phyloP scores from a whole-genome alignment of 2,113 vertebrate genomes.

The Elachura formosa region DNA sequence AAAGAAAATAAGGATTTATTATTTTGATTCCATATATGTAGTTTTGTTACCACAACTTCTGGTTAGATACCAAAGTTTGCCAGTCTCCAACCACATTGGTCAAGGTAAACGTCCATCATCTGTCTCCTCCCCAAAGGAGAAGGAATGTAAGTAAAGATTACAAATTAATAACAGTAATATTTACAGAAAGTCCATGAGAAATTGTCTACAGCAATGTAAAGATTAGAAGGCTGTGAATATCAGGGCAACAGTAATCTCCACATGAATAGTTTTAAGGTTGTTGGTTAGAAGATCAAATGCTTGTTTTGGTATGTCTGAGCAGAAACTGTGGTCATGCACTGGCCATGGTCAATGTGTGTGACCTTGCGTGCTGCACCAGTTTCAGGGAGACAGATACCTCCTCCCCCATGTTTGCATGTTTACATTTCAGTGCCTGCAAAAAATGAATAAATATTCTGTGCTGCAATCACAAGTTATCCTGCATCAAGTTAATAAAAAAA shows the following conservation, averaged over 20 bases:
- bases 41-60: too few species aligned
- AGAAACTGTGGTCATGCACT: rapidly evolving
- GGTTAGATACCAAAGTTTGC: too few species aligned
- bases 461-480: not conserved
- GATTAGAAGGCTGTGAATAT: too few species aligned
- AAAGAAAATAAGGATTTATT: too few species aligned
- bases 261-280: not conserved
- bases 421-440: not conserved
- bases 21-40: too few species aligned
- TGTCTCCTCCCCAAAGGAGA: too few species aligned
- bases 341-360: rapidly evolving
- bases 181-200: too few species aligned
- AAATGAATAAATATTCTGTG: not conserved
- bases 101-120: too few species aligned
- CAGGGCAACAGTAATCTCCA: not conserved
- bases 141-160: too few species aligned
- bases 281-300: not conserved
- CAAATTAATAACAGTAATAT: too few species aligned
- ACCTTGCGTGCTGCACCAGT: rapidly evolving
- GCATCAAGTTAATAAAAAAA: not conserved
- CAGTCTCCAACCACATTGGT: too few species aligned
- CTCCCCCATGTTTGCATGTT: not conserved
- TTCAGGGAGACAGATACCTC: not conserved
- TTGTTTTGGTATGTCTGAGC: not conserved
- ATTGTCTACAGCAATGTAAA: too few species aligned